Evolutionary conservation across 2,797 vertebrate species (phyloP).

Genomic region (Ctenochaetus hawaiiensis): DNA sequence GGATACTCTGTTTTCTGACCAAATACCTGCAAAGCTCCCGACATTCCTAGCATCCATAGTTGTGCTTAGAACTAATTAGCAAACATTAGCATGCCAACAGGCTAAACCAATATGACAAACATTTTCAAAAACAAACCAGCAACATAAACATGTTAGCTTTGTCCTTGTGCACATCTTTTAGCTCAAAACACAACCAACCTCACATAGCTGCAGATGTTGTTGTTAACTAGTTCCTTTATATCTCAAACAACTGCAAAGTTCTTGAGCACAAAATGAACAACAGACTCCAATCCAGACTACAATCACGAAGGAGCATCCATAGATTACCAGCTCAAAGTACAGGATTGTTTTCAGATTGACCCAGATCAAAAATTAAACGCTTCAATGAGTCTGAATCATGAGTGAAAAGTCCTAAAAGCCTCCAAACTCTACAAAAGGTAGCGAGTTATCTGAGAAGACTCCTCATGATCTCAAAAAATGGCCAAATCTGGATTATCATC

Average conservation of each 20-base stretch:
- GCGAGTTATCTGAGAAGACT: slow-evolving; percentile 11
- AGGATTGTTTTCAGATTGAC: not conserved
- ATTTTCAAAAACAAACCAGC: not conserved
- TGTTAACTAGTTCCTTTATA: not conserved
- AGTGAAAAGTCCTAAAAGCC: not conserved
- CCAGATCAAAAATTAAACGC: not conserved
- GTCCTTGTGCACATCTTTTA: not conserved
- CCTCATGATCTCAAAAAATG: slow-evolving; percentile 23
- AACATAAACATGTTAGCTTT: not conserved
- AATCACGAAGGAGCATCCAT: not conserved
- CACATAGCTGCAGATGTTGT: not conserved
- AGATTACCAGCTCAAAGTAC: not conserved
- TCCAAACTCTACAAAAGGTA: not conserved
- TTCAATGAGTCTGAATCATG: not conserved
- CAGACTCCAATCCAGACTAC: not conserved
- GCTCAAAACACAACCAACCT: not conserved
- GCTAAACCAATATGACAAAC: not conserved
- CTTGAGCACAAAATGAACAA: not conserved
- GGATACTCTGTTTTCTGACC: not conserved
- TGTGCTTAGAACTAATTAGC: not conserved
- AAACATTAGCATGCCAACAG: not conserved
- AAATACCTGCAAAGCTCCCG: not conserved
- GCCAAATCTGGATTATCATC: slow-evolving; percentile 30
- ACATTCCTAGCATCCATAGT: not conserved
- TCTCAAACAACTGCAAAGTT: not conserved